Evolutionary conservation across 1,140 invertebrate genomes (phyloP).

Genomic region (Dendroctonus ponderosae): DNA sequence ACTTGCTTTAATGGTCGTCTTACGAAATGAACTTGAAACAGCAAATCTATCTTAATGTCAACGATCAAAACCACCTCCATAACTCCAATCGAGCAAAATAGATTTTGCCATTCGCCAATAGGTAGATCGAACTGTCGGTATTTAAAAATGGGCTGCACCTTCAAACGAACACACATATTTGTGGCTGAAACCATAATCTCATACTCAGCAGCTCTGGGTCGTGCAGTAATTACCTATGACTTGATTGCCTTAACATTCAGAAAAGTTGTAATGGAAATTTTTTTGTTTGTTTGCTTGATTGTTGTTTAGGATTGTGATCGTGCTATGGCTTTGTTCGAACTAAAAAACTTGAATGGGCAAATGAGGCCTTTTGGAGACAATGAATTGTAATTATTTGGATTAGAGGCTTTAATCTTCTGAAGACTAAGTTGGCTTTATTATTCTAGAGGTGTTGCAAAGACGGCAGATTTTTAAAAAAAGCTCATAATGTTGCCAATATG

Average conservation of each 20-base stretch:
- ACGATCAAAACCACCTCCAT: conserved; percentile 4
- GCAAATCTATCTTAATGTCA: conserved; percentile 4
- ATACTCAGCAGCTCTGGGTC: not conserved
- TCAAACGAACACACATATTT: conserved; percentile 14
- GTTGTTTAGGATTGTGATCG: not conserved
- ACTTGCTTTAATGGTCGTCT: too few relatives aligned
- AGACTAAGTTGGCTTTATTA: too few relatives aligned
- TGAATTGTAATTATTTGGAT: too few relatives aligned
- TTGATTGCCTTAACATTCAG: conserved; percentile 32
- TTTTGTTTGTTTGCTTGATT: conserved; percentile 8
- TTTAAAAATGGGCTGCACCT: conserved; percentile 13
- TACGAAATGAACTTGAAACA: conserved; percentile 1
- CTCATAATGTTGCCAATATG: too few relatives aligned
- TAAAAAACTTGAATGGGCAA: too few relatives aligned
- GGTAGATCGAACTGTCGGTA: conserved; percentile 1
- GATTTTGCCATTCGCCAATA: conserved; percentile 1
- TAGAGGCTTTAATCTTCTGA: too few relatives aligned
- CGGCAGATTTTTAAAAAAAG: too few relatives aligned
- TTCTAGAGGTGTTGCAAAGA: too few relatives aligned
- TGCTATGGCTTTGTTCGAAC: too few relatives aligned
- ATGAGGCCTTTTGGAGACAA: too few relatives aligned
- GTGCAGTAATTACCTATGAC: conserved; percentile 13
- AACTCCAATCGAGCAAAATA: not conserved
- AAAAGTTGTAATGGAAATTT: conserved; percentile 20
- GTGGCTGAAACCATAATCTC: conserved; percentile 10